Conservation (phyloP, 2,888 invertebrate species). For the Synergus japonicus region DNA sequence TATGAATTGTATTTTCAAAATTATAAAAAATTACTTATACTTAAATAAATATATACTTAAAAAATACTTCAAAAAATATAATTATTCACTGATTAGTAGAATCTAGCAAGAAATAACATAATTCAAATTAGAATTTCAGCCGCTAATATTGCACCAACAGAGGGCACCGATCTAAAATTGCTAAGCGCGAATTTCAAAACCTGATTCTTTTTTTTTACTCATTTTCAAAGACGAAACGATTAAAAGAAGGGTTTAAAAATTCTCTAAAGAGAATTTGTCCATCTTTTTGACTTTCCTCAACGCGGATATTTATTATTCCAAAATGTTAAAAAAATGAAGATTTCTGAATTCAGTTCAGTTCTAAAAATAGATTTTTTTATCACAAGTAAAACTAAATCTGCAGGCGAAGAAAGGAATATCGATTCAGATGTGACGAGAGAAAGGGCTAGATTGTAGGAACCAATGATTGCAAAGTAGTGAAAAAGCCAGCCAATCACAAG, state of each 20-base stretch:
- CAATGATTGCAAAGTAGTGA: not conserved
- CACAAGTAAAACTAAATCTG: not conserved
- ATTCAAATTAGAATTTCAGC: not conserved
- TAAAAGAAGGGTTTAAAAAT: not conserved
- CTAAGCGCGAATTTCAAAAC: not conserved
- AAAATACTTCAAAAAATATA: too few species aligned
- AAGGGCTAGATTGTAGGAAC: not conserved
- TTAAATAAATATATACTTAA: too few species aligned
- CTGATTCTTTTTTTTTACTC: not conserved
- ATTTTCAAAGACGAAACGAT: not conserved
- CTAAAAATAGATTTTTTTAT: not conserved
- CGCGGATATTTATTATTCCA: not conserved
- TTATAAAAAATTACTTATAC: too few species aligned
- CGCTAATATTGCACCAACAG: not conserved
- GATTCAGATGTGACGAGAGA: not conserved
- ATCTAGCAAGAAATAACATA: too few species aligned
- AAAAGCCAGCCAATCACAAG: constrained; percentile 8
- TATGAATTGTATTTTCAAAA: too few species aligned
- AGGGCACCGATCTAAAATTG: too few species aligned
- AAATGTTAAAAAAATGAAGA: not conserved
- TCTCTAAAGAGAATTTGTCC: not conserved
- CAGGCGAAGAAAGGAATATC: not conserved
- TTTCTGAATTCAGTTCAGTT: not conserved
- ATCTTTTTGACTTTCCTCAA: not conserved
- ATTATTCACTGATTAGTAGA: too few species aligned